phyloP scores from a whole-genome alignment of 2,113 vertebrate genomes.

The Dipodomys spectabilis region DNA sequence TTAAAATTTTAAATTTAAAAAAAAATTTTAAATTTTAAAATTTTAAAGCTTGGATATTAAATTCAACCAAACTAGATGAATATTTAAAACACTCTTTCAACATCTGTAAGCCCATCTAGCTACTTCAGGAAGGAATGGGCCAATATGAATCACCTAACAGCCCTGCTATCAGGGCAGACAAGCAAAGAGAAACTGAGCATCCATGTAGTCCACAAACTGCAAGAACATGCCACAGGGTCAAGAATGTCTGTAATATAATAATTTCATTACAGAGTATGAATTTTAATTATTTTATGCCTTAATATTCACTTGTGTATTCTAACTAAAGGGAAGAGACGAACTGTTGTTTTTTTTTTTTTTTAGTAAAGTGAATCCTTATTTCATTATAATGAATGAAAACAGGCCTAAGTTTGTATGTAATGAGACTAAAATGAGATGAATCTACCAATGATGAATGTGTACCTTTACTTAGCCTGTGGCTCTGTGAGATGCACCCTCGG shows the following conservation, averaged over 20 bases:
- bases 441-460: constrained; percentile 24
- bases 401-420: constrained; percentile 53
- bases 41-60: constrained; percentile 55
- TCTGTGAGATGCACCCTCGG: constrained; percentile 53
- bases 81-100: constrained; percentile 62
- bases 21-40: not conserved
- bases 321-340: not conserved
- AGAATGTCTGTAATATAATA: not conserved
- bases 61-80: constrained; percentile 69
- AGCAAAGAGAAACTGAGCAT: not conserved
- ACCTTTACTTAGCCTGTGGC: constrained; percentile 51
- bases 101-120: constrained; percentile 22
- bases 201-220: not conserved
- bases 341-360: not conserved
- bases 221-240: not conserved
- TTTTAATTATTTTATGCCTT: constrained; percentile 55
- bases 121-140: not conserved
- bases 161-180: not conserved
- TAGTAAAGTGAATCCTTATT: constrained; percentile 41
- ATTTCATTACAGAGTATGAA: constrained; percentile 43
- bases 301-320: constrained; percentile 25
- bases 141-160: not conserved
- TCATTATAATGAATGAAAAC: constrained; percentile 58
- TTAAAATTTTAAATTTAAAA: too few relatives aligned
- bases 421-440: constrained; percentile 53